Evolutionary conservation across 37 sponge, comb jelly and placozoan species (phyloP).

Genomic region (Ianthella basta): DNA sequence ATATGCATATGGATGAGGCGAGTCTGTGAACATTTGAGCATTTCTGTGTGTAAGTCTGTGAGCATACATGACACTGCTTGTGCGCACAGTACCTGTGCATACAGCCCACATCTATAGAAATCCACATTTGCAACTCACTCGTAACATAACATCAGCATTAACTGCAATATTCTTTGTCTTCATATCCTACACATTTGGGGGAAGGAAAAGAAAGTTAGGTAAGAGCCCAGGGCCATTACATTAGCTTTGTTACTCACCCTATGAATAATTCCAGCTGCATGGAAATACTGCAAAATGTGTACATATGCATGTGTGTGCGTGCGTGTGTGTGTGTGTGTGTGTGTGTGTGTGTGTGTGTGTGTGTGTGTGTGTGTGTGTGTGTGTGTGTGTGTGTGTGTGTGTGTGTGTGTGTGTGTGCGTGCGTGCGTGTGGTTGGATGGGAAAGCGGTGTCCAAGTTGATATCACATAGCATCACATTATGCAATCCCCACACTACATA

Average conservation of each 20-base stretch:
- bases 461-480: neutral
- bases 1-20: neutral
- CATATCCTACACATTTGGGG: conserved; percentile 53
- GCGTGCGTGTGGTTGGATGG: conserved; percentile 7
- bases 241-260: conserved; percentile 52
- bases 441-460: neutral
- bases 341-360: conserved; percentile 1
- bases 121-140: conserved; percentile 19
- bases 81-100: neutral
- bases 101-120: neutral
- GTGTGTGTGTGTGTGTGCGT: conserved; percentile 9
- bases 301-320: neutral
- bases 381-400: neutral
- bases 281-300: conserved; percentile 71
- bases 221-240: too few species aligned
- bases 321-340: conserved; percentile 14
- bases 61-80: neutral
- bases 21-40: neutral
- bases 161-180: conserved; percentile 98
- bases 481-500: neutral
- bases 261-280: conserved; percentile 93
- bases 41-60: neutral
- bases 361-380: neutral
- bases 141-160: conserved; percentile 92
- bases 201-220: neutral